A percentile compares a stretch with the other conserved stretches of the same genome.
Conservation (phyloP, 2,888 invertebrate species). For the Trichopria drosophilae region DNA sequence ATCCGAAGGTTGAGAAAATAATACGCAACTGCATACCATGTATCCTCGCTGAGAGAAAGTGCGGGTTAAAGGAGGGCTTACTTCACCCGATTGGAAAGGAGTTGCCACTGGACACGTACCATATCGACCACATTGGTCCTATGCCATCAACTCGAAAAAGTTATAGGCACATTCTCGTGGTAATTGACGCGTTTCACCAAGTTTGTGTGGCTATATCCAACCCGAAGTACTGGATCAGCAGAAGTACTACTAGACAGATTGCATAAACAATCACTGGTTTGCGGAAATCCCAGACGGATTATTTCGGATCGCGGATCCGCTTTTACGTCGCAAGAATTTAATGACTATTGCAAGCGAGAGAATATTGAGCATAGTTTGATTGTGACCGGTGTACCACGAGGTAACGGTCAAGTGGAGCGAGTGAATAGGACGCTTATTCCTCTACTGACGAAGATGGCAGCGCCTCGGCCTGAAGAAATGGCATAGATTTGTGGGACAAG, state of each 20-base stretch:
- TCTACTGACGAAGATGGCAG: no score
- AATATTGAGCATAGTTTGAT: slow-evolving; percentile 43
- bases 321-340: slow-evolving; percentile 46
- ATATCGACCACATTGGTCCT: slow-evolving; percentile 14
- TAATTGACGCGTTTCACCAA: no score
- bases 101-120: slow-evolving; percentile 42
- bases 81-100: slow-evolving; percentile 1
- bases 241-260: slow-evolving; percentile 40
- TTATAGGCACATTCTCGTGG: no score
- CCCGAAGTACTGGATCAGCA: no score
- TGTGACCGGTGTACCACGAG: no score
- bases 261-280: slow-evolving; percentile 42
- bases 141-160: no score
- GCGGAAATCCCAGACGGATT: slow-evolving; percentile 51
- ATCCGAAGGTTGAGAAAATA: not conserved
- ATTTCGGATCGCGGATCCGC: slow-evolving; percentile 50
- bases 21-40: not conserved
- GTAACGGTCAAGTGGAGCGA: slow-evolving; percentile 49
- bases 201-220: no score
- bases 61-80: not conserved
- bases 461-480: slow-evolving; percentile 2
- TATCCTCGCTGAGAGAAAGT: not conserved
- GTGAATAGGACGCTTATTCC: slow-evolving; percentile 35
- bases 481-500: not conserved
- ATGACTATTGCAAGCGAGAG: slow-evolving; percentile 46